Conservation (phyloP, 2,113 vertebrate genomes). For the Clarias batrachus region DNA sequence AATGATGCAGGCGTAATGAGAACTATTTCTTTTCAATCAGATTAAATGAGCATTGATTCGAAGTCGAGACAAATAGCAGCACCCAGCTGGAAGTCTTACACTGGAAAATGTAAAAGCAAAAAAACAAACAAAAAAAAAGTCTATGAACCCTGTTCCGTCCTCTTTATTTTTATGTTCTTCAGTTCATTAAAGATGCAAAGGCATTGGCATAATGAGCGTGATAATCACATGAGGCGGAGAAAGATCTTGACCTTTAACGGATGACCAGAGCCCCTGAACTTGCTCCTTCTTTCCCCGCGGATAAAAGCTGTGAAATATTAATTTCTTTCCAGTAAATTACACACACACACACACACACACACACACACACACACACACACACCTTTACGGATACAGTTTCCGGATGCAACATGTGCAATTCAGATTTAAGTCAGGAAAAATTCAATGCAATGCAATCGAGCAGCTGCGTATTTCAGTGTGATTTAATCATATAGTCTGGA, state of each 20-base stretch:
- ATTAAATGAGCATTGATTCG: not conserved
- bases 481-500: conserved; percentile 5
- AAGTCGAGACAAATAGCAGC: not conserved
- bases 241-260: conserved; percentile 54
- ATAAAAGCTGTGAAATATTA: conserved; percentile 53
- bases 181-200: conserved; percentile 17
- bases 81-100: not conserved
- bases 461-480: not conserved
- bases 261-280: conserved; percentile 41
- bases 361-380: no score
- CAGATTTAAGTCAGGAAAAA: conserved; percentile 5
- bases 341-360: no score
- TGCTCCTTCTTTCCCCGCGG: conserved; percentile 54
- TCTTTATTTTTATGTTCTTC: not conserved
- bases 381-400: conserved; percentile 35
- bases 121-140: not conserved
- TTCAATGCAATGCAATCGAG: not conserved
- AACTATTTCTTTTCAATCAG: not conserved
- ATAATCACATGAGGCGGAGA: conserved; percentile 49
- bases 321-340: conserved; percentile 42
- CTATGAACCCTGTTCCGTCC: not conserved
- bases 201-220: conserved; percentile 38
- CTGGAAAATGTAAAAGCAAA: not conserved
- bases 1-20: not conserved
- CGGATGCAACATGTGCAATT: not conserved